Base-by-base conservation (phyloP, 2,113 vertebrate species). In the Epinephelus lanceolatus region DNA sequence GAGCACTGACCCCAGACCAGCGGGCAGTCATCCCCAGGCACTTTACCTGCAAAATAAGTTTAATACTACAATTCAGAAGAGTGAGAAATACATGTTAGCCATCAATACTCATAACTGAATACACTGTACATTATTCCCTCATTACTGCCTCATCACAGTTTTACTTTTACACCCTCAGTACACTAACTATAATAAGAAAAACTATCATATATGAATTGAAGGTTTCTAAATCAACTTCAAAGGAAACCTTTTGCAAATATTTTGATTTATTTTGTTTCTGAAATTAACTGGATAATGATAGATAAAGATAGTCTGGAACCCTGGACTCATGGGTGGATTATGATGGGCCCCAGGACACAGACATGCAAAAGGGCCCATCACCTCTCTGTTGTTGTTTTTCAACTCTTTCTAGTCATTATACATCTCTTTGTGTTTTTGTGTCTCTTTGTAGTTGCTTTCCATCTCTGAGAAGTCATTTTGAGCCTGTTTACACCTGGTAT, bases 1-100 rank as follows among this genome's bases (percentile, higher is more conserved):
- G 98, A 99, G 77, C 98, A 99, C 95, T 98, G 98, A 13, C 98
- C 98, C 98, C 98, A 99, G 66, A 99, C 98, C 94, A 99, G 92
- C 0, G 98, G 98, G 86, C 98, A 99, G 94, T 99, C 98, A 2
- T 99, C 98, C 0, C 98, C 98, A 0, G 98, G 98, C 52, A 99
- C 97, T 80, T 98, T 98, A 93, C 98, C 98, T 99, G 93, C 2
- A 83, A 91, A 69, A 82, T 4, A 67, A 47, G 17, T 40, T n/a
- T 13, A 17, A n/a, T 17, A 59, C 25, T 52, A 72, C 2, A 40
- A 17, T 14, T 81, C 2, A 7, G 23, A 56, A 15, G 0, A 21
- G 40, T 47, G 51, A 49, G 27, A 27, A 37, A 73, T 51, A 11
- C 67, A 47, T 49, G 4, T 8, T 45, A 21, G 27, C 7, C 19